These are phyloP conservation scores for Xyrichtys novacula DNA, from an alignment of 2,797 vertebrate genomes.

Conservation along the genomic window DNA sequence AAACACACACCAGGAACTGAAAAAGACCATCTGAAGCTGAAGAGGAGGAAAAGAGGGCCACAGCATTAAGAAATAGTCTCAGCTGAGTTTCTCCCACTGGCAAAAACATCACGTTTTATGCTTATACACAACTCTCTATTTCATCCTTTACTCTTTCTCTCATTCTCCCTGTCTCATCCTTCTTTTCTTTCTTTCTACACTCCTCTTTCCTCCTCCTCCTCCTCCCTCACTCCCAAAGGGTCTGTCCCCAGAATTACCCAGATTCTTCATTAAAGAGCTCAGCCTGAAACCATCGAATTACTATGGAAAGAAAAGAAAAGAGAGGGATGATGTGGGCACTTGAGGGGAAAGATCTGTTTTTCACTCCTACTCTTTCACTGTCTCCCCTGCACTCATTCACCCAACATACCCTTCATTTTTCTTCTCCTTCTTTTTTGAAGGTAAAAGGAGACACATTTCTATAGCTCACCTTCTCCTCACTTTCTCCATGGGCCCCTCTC, in stretches of 20 bases:
- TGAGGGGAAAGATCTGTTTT: slow-evolving; percentile 50
- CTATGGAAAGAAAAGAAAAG: slow-evolving; percentile 55
- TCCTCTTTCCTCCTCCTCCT: slow-evolving; percentile 21
- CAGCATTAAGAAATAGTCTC: slow-evolving; percentile 21
- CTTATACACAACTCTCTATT: slow-evolving; percentile 45
- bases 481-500: slow-evolving; percentile 30
- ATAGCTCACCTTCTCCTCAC: slow-evolving; percentile 4
- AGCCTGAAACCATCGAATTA: slow-evolving; percentile 73
- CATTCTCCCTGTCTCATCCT: slow-evolving; percentile 40
- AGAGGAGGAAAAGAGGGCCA: slow-evolving; percentile 2
- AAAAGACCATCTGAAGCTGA: slow-evolving; percentile 6
- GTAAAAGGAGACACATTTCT: slow-evolving; percentile 33
- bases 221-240: slow-evolving; percentile 61
- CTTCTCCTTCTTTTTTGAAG: slow-evolving; percentile 17
- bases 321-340: slow-evolving; percentile 32
- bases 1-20: neutral
- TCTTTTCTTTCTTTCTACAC: slow-evolving; percentile 37
- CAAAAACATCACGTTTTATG: slow-evolving; percentile 36
- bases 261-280: slow-evolving; percentile 77
- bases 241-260: slow-evolving; percentile 76
- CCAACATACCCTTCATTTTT: slow-evolving; percentile 21
- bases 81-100: slow-evolving; percentile 33
- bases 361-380: slow-evolving; percentile 33
- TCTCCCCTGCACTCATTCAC: slow-evolving; percentile 26
- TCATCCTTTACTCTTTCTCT: slow-evolving; percentile 40